Evolutionary conservation across 2,888 invertebrate genomes (phyloP), one percentile per base, ranked within the genome.

Genomic region (Ornithoptera alexandrae): DNA sequence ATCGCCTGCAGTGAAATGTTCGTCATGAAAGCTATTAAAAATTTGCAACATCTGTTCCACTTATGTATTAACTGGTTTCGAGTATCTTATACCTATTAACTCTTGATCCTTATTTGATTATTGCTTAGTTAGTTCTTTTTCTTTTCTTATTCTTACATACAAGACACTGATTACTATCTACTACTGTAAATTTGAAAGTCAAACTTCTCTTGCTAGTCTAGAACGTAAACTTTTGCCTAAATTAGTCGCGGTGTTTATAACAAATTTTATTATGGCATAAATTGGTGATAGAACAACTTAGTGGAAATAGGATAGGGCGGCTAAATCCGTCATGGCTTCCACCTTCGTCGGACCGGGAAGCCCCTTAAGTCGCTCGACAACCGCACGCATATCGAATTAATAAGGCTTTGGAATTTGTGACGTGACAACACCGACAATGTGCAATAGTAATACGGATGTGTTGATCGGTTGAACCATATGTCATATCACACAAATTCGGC

Each of bases 341-440:
- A 85, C 78, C 84, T 76, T 77, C 74, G 71, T 69, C 64, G 73
- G 70, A 67, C 69, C 80, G 75, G 82, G 87, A 88, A 89, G 85
- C 87, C 87, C 65, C 67, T 67, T 64, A 84, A 87, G 81, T 84
- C 78, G 77, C 79, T 81, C 79, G 73, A 77, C 74, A 77, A 78
- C 77, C 76, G 73, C 78, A 74, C 77, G 75, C 81, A 79, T 83
- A 86, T 84, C 83, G 82, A 82, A 85, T 86, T 86, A 87, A 84
- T 82, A 77, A 70, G 79, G 76, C 74, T 75, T 78, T 76, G 72
- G 60, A 70, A 71, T 71, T 56, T 68, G 72, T 72, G 72, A 74
- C 72, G 75, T 59, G 62, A 56, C 56, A 50, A 56, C 46, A 46
- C n/a, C 53, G 39, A 50, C 68, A 71, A 70, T 71, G 68, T 71